These are phyloP conservation scores for Apis dorsata DNA, from an alignment of 1,140 invertebrate species.

Conservation along the genomic window DNA sequence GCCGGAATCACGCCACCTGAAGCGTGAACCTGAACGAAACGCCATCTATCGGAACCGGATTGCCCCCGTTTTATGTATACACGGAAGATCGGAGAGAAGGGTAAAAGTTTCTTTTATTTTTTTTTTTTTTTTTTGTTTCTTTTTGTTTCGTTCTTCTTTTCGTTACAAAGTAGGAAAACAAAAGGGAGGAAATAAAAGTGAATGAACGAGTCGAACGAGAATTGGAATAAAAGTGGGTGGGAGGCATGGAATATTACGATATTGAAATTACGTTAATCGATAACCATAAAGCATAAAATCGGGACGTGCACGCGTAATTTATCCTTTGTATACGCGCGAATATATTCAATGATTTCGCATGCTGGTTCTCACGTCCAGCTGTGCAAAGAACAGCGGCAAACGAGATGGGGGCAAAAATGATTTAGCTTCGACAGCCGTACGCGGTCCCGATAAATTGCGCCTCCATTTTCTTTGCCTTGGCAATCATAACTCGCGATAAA, in stretches of 20 bases:
- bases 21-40: neutral
- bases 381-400: constrained; percentile 59
- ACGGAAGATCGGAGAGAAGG: neutral
- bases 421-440: constrained; percentile 66
- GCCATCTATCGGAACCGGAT: neutral
- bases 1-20: neutral
- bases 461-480: constrained; percentile 63
- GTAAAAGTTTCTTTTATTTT: no score
- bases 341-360: constrained; percentile 61
- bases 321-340: constrained; percentile 53
- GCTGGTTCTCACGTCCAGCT: constrained; percentile 59
- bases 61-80: constrained; percentile 3
- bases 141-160: neutral
- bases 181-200: neutral
- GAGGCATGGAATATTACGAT: constrained; percentile 14
- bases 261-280: constrained; percentile 61
- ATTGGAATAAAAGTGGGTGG: neutral
- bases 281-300: constrained; percentile 51
- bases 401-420: constrained; percentile 68
- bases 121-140: no score
- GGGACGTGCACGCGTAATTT: constrained; percentile 49
- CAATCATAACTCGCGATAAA: constrained; percentile 73
- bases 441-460: constrained; percentile 65
- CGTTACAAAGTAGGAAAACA: neutral
- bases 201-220: no score